Conservation (phyloP, 1,140 invertebrate species). For the Parapsyche elsis region DNA sequence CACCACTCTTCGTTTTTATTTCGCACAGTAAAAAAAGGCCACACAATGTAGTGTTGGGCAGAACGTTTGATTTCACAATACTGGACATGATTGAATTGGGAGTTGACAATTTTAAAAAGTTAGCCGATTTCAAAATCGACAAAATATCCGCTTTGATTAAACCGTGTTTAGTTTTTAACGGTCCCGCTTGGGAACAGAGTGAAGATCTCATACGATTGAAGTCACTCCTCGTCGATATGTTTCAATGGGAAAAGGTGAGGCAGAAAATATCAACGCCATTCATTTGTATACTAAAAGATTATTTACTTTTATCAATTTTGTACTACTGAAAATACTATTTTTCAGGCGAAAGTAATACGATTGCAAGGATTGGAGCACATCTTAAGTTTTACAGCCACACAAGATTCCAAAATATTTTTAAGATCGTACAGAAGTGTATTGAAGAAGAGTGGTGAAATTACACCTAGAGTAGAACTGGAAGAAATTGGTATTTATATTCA, state of each 20-base stretch:
- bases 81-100: conserved; percentile 98
- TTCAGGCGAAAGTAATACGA: conserved; percentile 78
- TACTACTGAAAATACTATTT: conserved; percentile 38
- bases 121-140: conserved; percentile 82
- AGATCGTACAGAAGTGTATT: conserved; percentile 90
- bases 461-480: conserved; percentile 89
- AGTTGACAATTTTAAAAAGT: conserved; percentile 82
- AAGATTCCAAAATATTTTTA: conserved; percentile 83
- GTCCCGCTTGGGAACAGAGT: conserved; percentile 89
- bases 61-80: conserved; percentile 90
- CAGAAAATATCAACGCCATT: conserved; percentile 10
- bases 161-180: conserved; percentile 93
- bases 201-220: conserved; percentile 85
- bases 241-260: conserved; percentile 82
- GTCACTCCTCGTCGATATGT: conserved; percentile 93
- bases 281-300: conserved; percentile 1
- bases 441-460: conserved; percentile 91
- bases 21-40: conserved; percentile 96
- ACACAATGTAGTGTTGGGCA: conserved; percentile 89
- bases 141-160: conserved; percentile 88
- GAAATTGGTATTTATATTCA: conserved; percentile 79
- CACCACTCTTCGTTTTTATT: conserved; percentile 89
- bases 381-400: conserved; percentile 84
- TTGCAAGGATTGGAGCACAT: conserved; percentile 94
- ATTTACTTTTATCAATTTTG: background rate